Conservation (phyloP, 2,888 invertebrate species). For the Sipunculus nudus region DNA sequence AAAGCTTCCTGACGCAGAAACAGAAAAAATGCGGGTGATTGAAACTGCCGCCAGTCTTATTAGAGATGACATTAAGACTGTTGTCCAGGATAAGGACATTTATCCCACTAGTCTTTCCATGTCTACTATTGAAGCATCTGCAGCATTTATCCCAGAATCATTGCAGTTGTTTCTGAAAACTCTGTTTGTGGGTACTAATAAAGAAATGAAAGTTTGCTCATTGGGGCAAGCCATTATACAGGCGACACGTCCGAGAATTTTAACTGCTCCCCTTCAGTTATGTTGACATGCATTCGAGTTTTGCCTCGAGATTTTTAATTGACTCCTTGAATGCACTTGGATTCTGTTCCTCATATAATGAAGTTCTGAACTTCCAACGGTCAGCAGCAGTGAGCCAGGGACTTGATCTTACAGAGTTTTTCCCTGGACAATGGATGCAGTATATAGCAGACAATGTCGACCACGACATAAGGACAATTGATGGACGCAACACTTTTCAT, state of each 20-base stretch:
- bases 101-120: constrained; percentile 34
- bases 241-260: constrained; percentile 31
- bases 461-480: constrained; percentile 22
- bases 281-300: constrained; percentile 36
- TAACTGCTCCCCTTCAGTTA: constrained; percentile 37
- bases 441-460: constrained; percentile 26
- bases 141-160: constrained; percentile 25
- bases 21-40: constrained; percentile 32
- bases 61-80: constrained; percentile 39
- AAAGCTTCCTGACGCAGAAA: constrained; percentile 11
- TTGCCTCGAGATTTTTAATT: constrained; percentile 40
- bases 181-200: constrained; percentile 18
- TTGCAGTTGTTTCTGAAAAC: constrained; percentile 22
- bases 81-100: constrained; percentile 10
- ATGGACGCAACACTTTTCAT: constrained; percentile 17
- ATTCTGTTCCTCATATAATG: constrained; percentile 39
- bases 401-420: no score
- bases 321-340: constrained; percentile 38
- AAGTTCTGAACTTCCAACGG: no score
- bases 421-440: no score
- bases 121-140: constrained; percentile 6
- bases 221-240: constrained; percentile 44
- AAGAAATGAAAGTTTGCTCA: constrained; percentile 26
- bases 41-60: constrained; percentile 41
- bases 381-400: no score